Evolutionary conservation across 1,140 invertebrate genomes (phyloP), one percentile per base, ranked within the genome.

Genomic region (Lasaia peninsularis): DNA sequence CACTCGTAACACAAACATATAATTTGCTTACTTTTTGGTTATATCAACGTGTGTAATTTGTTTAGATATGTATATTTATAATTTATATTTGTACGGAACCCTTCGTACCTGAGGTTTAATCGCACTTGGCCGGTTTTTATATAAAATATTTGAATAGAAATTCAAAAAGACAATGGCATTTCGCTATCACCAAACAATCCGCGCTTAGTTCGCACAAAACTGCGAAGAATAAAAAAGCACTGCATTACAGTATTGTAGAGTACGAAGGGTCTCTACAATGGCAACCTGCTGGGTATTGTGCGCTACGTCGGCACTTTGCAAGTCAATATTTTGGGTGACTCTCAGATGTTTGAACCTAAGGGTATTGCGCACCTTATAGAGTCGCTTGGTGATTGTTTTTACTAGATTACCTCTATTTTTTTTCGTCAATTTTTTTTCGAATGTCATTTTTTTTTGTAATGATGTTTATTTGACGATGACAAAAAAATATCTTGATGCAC

Each of bases 301-400:
- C 52, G 67, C 67, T 51, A 69, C 75, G 70, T 73, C 80, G 80
- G 80, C 83, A 86, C 80, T 86, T 84, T 75, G 80, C 73, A 67
- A 86, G 70, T 81, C 83, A 87, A 85, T 85, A 87, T 87, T 85
- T 86, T 86, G 83, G 80, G 80, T 82, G 80, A 86, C 73, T 79
- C 64, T 72, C 65, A 71, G 62, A 65, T 67, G 69, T 71, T 73
- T 70, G 60, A 67, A 58, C 57, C 71, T 75, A 71, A 78, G 80
- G 78, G 71, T 71, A 83, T 80, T 84, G 79, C 72, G 69, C 73
- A 78, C 73, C 78, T 80, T 58, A n/a, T n/a, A n/a, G n/a, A n/a
- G n/a, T n/a, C n/a, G n/a, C n/a, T n/a, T n/a, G n/a, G 53, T 60
- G 63, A 57, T 65, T 71, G 70, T 73, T 63, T 67, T 75, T 77